Evolutionary conservation across 2,888 invertebrate genomes (phyloP).

Genomic region (Fragum fragum): DNA sequence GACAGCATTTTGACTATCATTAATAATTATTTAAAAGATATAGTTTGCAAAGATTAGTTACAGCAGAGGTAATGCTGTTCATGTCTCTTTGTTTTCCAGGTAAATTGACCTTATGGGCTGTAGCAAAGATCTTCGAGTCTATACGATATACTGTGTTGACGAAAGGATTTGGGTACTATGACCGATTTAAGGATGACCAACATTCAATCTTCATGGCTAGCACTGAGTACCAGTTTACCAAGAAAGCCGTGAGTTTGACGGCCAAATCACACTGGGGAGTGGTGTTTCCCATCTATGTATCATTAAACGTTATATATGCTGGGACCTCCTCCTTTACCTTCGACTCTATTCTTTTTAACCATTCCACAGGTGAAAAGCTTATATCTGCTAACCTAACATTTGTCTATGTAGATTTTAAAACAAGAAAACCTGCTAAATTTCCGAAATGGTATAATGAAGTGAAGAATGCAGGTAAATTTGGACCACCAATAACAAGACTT

Average conservation of each 20-base stretch:
- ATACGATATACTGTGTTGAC: constrained; percentile 54
- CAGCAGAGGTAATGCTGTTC: too few species aligned
- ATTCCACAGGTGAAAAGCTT: constrained; percentile 36
- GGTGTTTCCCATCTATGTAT: constrained; percentile 48
- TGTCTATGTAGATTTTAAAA: constrained; percentile 62
- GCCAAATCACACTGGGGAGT: constrained; percentile 55
- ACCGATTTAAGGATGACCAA: constrained; percentile 50
- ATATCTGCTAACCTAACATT: constrained; percentile 49
- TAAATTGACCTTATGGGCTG: constrained; percentile 62
- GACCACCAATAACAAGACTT: constrained; percentile 43
- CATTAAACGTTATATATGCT: constrained; percentile 46
- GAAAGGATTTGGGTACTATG: constrained; percentile 53
- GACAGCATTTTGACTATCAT: too few species aligned
- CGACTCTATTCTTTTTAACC: constrained; percentile 32
- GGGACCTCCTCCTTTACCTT: constrained; percentile 60
- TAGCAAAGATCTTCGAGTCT: constrained; percentile 60
- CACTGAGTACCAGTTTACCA: constrained; percentile 45
- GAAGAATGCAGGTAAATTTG: constrained; percentile 25
- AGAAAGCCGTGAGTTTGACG: constrained; percentile 33
- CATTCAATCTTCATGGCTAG: constrained; percentile 67
- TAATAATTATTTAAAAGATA: too few species aligned
- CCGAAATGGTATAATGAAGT: constrained; percentile 53
- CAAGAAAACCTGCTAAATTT: constrained; percentile 53
- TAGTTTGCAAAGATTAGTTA: too few species aligned
- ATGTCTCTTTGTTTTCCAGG: constrained; percentile 59